Evolutionary conservation across 2,888 invertebrate species (phyloP), one percentile per base, ranked within the genome.

Genomic region (Diarsia rubi): DNA sequence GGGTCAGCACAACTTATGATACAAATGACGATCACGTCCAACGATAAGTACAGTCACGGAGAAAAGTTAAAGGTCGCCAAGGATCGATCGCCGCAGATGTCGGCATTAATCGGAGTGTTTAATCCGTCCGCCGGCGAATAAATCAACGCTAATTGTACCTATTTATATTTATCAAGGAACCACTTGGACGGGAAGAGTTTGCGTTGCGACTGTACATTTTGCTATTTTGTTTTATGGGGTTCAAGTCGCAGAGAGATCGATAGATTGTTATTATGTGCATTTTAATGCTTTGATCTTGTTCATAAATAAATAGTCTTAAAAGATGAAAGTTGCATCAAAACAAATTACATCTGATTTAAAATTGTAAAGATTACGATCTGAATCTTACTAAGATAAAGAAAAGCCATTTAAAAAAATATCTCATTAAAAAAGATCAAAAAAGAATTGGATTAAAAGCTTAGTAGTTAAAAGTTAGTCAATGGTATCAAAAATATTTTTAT

Each of bases 11-110:
- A 83, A 83, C 77, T 83, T 83, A 80, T 76, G 77, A 76, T 81
- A 86, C 84, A 87, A 86, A 87, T 87, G 84, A 86, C 77, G 73
- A 80, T 84, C 86, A 86, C 84, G 82, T 84, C 79, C 66, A 72
- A 70, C 88, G 88, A 90, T 91, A 92, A 92, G 94, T 93, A 93
- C 92, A 94, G 93, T 94, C 94, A 93, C 93, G 94, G 91, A 93
- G 94, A 89, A 91, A 92, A 94, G 94, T 93, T 91, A 94, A 95
- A 95, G 95, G 95, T 95, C 95, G 91, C 82, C 87, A 81, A 91
- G 90, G 94, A 95, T 95, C 93, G 95, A 94, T 95, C 91, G 94
- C 90, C 92, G 91, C 94, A 95, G 94, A 95, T 95, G 94, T 94
- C 94, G 92, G 91, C 92, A 95, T 94, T 95, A 95, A 95, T 95